phyloP scores from a whole-genome alignment of 2,797 vertebrate species.

The Xiphophorus birchmanni region DNA sequence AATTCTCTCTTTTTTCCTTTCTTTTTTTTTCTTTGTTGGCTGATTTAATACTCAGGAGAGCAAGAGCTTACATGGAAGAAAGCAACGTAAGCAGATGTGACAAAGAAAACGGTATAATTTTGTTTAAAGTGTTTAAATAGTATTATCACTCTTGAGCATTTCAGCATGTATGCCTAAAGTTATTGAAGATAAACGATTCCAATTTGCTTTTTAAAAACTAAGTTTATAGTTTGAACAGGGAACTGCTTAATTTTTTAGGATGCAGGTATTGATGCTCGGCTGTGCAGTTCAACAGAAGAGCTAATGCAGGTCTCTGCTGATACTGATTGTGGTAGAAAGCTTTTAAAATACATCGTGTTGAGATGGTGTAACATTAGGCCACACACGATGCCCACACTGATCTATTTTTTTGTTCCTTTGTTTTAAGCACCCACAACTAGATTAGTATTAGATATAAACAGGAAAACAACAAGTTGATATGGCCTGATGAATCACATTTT shows the following conservation, averaged over 20 bases:
- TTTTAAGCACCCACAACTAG: neutral
- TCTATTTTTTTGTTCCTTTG: neutral
- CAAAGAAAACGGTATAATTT: constrained; percentile 40
- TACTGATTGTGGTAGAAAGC: neutral
- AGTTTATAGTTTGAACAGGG: neutral
- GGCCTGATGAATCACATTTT: neutral
- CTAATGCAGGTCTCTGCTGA: neutral
- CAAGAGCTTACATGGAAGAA: constrained; percentile 45
- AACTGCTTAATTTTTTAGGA: neutral
- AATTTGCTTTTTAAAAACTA: neutral
- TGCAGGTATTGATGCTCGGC: neutral
- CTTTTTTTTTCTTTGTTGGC: constrained; percentile 43
- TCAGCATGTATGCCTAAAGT: constrained; percentile 8
- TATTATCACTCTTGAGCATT: constrained; percentile 6
- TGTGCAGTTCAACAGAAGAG: neutral
- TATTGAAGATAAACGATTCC: neutral
- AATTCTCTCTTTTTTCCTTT: constrained; percentile 35
- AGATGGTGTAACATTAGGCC: neutral
- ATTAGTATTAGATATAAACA: neutral
- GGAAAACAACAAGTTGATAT: neutral
- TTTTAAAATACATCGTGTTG: neutral
- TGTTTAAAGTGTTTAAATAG: constrained; percentile 25
- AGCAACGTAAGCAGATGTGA: constrained; percentile 34
- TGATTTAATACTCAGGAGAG: constrained; percentile 53
- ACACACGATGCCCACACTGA: neutral